Evolutionary conservation across 2,888 invertebrate species (phyloP), one percentile per base, ranked within the genome.

Genomic region (Cantharis rustica): DNA sequence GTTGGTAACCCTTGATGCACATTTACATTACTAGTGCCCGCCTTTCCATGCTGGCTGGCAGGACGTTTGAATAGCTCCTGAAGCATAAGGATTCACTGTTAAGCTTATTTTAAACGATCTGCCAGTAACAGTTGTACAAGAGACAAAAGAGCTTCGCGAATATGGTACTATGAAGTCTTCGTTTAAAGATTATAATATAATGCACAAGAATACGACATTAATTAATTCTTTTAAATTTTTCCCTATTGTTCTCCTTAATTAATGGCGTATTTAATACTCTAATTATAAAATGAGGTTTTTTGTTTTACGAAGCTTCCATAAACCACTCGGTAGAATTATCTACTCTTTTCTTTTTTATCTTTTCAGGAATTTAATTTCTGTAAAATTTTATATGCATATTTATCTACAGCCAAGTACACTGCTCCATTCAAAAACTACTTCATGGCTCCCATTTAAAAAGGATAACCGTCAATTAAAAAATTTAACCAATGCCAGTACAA

Each of bases 21-120:
- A 80, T 80, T 80, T 80, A 79, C 80, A 80, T 80, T 73, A 68
- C 70, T 69, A 75, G 70, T 77, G 62, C 69, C 79, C 79, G 79
- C 80, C 80, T 79, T 79, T 79, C 77, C 76, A 74, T 76, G 80
- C 79, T 77, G 69, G 79, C 74, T 79, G 80, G 78, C 79, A 79
- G 79, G 76, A 69, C 75, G 78, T 79, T 79, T 82, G 80, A 82
- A 82, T 82, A 75, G 82, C 79, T 75, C 77, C 78, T 80, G 80
- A 82, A 79, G 80, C 82, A 75, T 27, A 27, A 69, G 79, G 79
- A 80, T 79, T 80, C 76, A 72, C 75, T 79, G 81, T 81, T 80
- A 79, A 81, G 81, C 82, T 82, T 81, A 81, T 81, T 82, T 81
- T 81, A 81, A 82, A 81, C 80, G 82, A 82, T 81, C 82, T 82